Percentiles rank a stretch among this genome's conserved stretches.
phyloP scores from a whole-genome alignment of 2,797 vertebrate genomes.

The Microctenopoma lineatum region DNA sequence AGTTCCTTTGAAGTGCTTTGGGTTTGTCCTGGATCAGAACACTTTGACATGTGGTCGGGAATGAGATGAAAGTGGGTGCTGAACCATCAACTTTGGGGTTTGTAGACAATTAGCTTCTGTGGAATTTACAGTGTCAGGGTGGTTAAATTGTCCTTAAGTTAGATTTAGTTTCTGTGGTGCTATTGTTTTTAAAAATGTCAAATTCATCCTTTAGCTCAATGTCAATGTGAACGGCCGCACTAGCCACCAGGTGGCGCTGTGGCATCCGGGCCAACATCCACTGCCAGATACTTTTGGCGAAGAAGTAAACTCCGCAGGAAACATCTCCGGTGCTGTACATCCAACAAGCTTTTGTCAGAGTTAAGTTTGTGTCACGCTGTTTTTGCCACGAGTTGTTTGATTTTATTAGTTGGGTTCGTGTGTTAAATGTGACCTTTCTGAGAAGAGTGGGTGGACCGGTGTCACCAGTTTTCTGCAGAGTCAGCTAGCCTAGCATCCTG shows the following conservation, averaged over 20 bases:
- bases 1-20: too few species aligned
- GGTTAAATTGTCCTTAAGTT: too few species aligned
- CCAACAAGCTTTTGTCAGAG: accelerated
- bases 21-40: too few species aligned
- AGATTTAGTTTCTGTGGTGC: too few species aligned
- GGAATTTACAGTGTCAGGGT: too few species aligned
- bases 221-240: background rate
- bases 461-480: background rate
- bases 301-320: constrained; percentile 28
- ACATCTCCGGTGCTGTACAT: background rate
- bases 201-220: background rate
- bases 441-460: background rate
- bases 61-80: too few species aligned
- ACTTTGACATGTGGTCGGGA: too few species aligned
- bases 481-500: background rate
- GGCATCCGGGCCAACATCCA: accelerated
- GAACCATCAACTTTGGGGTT: too few species aligned
- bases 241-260: constrained; percentile 38
- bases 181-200: too few species aligned
- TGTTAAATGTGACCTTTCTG: background rate
- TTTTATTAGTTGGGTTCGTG: accelerated
- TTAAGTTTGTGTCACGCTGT: accelerated
- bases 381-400: background rate
- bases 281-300: background rate
- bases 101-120: too few species aligned